Evolutionary conservation across 2,888 invertebrate species (phyloP), one percentile per base, ranked within the genome.

Genomic region (Eutolmus rufibarbis): DNA sequence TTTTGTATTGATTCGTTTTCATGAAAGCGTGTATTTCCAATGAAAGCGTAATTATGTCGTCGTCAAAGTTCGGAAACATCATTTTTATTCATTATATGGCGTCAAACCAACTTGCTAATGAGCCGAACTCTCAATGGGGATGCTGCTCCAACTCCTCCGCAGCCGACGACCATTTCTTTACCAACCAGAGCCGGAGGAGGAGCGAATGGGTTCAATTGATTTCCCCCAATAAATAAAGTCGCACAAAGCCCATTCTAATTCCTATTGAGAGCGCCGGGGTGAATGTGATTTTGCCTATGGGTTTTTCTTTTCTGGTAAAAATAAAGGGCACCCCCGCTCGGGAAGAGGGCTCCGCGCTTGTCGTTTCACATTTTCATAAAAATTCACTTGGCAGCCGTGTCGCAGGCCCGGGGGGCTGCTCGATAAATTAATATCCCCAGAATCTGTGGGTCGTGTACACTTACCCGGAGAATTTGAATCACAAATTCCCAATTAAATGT

Each of bases 391-490:
- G 23, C 31, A 43, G 43, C 12, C 1, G 40, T 78, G 78, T 37
- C 78, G 23, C n/a, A 23, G 43, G 14, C 40, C 23, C 23, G 8
- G 78, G 78, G 46, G 78, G 23, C 43, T 78, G 4, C 43, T 43
- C 40, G 43, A 46, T 43, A 40, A 51, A 77, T 34, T 43, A 77
- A 76, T 81, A 51, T 9, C 84, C 23, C 86, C 86, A 28, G 66
- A 46, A 28, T 66, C 66, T 66, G 23, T n/a, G 43, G 56, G 51
- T 85, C 86, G 86, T 57, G 66, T 43, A 88, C 87, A n/a, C 19
- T 87, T 28, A 79, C n/a, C 40, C 23, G 82, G 37, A 4, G 40
- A 84, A 84, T 84, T 84, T 57, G 82, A 84, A 84, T 84, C 57
- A 66, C 57, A 84, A 57, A 84, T 66, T 84, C 37, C 40, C 66